phyloP scores from a whole-genome alignment of 2,113 vertebrate genomes.

The Benitochromis conjunctus region DNA sequence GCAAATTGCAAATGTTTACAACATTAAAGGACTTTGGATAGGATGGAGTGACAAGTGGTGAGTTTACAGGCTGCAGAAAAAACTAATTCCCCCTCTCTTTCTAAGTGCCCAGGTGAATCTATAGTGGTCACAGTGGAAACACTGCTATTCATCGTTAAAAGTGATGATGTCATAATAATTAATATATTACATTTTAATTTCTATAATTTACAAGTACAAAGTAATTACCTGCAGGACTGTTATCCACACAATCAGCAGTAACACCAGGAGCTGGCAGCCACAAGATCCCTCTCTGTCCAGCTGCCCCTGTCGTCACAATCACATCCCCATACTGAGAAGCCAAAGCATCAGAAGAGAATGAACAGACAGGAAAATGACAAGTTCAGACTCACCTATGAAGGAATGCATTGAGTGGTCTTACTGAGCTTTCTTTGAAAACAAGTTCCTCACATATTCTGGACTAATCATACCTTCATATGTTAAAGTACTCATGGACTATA shows the following conservation, averaged over 20 bases:
- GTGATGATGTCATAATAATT: neutral
- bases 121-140: neutral
- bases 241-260: slow-evolving; percentile 79
- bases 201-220: neutral
- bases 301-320: slow-evolving; percentile 48
- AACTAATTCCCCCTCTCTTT: accelerated
- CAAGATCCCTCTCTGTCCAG: slow-evolving; percentile 66
- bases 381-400: neutral
- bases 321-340: slow-evolving; percentile 78
- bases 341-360: neutral
- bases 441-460: neutral
- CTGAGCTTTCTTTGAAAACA: neutral
- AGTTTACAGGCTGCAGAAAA: neutral
- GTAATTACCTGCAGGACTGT: slow-evolving; percentile 83
- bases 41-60: neutral
- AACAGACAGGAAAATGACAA: neutral
- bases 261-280: slow-evolving; percentile 77
- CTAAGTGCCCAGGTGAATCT: neutral
- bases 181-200: neutral
- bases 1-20: neutral
- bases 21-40: neutral
- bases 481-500: neutral
- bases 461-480: neutral
- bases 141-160: neutral
- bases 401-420: neutral